phyloP scores from a whole-genome alignment of 92 coral and sea anemone species.

The Paragorgia papillata region DNA sequence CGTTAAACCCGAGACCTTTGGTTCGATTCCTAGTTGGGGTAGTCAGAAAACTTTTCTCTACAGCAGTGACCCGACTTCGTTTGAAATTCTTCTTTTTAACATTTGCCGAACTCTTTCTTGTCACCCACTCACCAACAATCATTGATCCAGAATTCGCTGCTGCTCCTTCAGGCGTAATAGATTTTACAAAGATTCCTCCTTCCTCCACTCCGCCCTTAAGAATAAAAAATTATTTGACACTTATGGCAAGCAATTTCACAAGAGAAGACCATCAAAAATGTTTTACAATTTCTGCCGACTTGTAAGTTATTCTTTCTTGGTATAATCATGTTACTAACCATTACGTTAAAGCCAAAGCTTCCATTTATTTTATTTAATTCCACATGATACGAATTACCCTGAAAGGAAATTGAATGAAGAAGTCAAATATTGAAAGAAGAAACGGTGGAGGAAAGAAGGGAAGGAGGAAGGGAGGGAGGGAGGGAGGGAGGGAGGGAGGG shows the following conservation, averaged over 20 bases:
- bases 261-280: too few species aligned
- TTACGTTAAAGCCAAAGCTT: constrained; percentile 88
- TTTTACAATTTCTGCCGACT: too few species aligned
- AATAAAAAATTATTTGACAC: neutral
- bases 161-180: constrained; percentile 90
- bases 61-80: too few species aligned
- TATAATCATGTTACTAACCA: constrained; percentile 75
- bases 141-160: constrained; percentile 91
- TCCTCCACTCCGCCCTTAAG: constrained; percentile 83
- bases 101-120: too few species aligned
- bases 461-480: too few species aligned
- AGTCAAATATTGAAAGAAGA: neutral
- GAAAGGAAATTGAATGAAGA: neutral
- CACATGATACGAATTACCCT: constrained; percentile 91
- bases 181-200: constrained; percentile 90
- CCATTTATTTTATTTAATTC: constrained; percentile 90
- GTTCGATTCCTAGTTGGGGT: too few species aligned
- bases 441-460: too few species aligned
- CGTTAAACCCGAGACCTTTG: too few species aligned
- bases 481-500: too few species aligned
- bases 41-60: too few species aligned
- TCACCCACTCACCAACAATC: constrained; percentile 87
- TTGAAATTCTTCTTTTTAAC: too few species aligned
- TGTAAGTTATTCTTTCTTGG: too few species aligned
- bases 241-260: neutral